Evolutionary conservation across 2,888 invertebrate species (phyloP).

Genomic region (Mimas tiliae): DNA sequence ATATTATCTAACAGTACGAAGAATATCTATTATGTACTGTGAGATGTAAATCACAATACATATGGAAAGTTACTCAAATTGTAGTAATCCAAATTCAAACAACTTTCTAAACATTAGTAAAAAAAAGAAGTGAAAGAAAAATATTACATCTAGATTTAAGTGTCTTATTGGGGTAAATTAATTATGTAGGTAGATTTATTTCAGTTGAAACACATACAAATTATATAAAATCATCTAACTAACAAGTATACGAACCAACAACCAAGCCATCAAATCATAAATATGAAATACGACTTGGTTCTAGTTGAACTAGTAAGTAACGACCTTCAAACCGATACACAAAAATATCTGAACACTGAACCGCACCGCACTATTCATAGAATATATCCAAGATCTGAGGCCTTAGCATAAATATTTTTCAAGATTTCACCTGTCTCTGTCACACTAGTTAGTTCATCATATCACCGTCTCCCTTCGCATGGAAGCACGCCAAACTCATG

Average conservation of each 20-base stretch:
- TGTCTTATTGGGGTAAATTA: too few species aligned
- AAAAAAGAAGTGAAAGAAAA: too few species aligned
- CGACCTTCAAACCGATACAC: slow-evolving; percentile 73
- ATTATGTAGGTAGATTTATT: too few species aligned
- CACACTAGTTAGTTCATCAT: slow-evolving; percentile 63
- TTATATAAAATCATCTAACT: too few species aligned
- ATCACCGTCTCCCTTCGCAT: slow-evolving; percentile 67
- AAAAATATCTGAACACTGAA: slow-evolving; percentile 69
- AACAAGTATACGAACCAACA: not conserved
- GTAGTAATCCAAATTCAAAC: too few species aligned
- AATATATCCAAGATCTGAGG: slow-evolving; percentile 73
- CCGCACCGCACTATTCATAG: slow-evolving; percentile 71
- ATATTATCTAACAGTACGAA: too few species aligned
- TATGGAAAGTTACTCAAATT: too few species aligned
- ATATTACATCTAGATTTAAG: too few species aligned
- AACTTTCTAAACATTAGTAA: too few species aligned
- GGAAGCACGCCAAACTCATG: slow-evolving; percentile 70
- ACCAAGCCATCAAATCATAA: slow-evolving; percentile 11
- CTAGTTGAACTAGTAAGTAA: slow-evolving; percentile 24
- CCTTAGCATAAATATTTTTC: slow-evolving; percentile 84
- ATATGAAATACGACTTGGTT: slow-evolving; percentile 2
- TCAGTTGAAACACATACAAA: too few species aligned
- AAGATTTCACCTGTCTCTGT: slow-evolving; percentile 77
- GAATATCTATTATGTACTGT: too few species aligned
- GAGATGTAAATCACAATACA: too few species aligned